Conservation (phyloP, 2,797 vertebrate species). For the Xenops minutus region DNA sequence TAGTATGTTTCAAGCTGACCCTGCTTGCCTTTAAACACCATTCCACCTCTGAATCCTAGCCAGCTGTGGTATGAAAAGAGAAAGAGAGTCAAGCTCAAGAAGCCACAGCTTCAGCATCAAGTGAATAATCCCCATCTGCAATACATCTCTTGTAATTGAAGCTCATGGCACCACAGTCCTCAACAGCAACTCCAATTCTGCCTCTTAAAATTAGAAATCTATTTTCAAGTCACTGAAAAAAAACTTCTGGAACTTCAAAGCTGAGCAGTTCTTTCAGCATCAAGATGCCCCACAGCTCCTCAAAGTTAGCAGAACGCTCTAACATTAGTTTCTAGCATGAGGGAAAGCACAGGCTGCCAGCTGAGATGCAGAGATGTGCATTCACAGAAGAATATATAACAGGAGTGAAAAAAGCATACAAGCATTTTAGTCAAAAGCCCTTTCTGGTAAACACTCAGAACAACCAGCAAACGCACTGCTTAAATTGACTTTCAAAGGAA, state of each 20-base stretch:
- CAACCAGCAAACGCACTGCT: neutral
- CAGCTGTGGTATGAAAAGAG: neutral
- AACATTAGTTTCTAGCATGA: neutral
- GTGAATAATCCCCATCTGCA: neutral
- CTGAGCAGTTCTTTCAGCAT: neutral
- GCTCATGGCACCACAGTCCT: neutral
- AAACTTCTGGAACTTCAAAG: neutral
- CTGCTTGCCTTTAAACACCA: neutral
- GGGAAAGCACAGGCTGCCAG: slow-evolving; percentile 4
- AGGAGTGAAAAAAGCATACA: slow-evolving; percentile 10
- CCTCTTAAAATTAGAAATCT: neutral
- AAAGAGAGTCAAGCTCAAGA: neutral
- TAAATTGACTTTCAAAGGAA: slow-evolving; percentile 14
- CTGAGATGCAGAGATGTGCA: neutral
- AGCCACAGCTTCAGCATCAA: neutral
- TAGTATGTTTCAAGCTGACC: neutral
- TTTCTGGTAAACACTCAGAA: neutral
- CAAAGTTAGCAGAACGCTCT: neutral
- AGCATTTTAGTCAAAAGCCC: neutral
- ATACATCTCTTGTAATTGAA: neutral
- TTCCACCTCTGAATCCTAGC: neutral
- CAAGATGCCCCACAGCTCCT: neutral
- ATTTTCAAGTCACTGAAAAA: neutral
- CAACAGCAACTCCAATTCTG: neutral
- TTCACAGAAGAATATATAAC: neutral